A percentile compares a stretch with the other conserved stretches of the same genome.
Conservation (phyloP, 2,797 vertebrate species). For the Enoplosus armatus region DNA sequence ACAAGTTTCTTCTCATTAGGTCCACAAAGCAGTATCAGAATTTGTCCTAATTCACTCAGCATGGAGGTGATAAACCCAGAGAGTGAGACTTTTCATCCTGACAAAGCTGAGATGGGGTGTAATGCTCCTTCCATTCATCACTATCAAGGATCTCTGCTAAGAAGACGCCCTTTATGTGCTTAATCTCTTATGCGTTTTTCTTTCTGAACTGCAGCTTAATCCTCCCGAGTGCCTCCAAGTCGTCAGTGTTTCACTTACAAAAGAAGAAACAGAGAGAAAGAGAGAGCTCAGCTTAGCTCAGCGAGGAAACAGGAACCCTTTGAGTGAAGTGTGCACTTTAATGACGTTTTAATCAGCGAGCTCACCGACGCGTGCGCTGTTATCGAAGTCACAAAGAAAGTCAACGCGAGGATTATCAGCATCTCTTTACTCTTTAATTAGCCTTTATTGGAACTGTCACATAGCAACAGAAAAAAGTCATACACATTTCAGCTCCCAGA, state of each 20-base stretch:
- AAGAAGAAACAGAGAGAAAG: constrained; percentile 9
- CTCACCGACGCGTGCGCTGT: not conserved
- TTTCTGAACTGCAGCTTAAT: constrained; percentile 21
- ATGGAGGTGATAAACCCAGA: not conserved
- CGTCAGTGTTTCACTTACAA: constrained; percentile 13
- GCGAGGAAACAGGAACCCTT: not conserved
- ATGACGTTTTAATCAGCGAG: constrained; percentile 20
- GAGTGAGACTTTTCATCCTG: not conserved
- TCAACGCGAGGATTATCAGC: constrained; percentile 53
- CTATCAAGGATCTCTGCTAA: not conserved
- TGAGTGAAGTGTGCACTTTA: constrained; percentile 8
- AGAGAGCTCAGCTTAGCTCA: not conserved
- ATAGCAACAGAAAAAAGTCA: constrained; percentile 86
- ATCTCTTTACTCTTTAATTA: constrained; percentile 79
- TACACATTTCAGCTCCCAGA: constrained; percentile 79
- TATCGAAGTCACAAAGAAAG: constrained; percentile 36
- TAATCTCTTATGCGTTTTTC: constrained; percentile 21
- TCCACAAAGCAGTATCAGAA: not conserved
- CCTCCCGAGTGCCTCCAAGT: constrained; percentile 13
- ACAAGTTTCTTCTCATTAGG: not conserved
- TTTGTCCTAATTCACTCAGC: not conserved
- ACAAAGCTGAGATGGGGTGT: constrained; percentile 1
- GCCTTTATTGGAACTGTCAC: constrained; percentile 85
- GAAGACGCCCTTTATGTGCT: constrained; percentile 6
- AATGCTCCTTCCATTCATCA: constrained; percentile 15